Evolutionary conservation across 1,140 invertebrate genomes (phyloP), one percentile per base, ranked within the genome.

Genomic region (Daktulosphaira vitifoliae): DNA sequence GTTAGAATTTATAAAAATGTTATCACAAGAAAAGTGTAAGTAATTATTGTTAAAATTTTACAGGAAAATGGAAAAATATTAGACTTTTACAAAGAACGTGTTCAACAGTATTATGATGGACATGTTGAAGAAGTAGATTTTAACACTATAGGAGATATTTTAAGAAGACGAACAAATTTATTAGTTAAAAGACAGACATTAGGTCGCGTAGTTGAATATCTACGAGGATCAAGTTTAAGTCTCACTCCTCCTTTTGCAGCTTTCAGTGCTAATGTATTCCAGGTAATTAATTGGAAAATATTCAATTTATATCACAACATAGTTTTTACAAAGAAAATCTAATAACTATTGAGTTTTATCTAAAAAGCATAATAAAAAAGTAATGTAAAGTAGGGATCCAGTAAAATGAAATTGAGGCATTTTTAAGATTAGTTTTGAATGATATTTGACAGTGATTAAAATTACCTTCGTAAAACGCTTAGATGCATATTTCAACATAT

Each of bases 71-170:
- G 88, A 1, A 85, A 85, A 73, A 77, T 90, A 2, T 76, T 90
- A 68, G 85, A 86, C 7, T 90, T 90, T 74, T 92, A 89, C 71
- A 91, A 90, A 71, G 87, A 90, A 71, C 80, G 89, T 69, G 87
- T 84, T 0, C 85, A 87, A 68, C 86, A 89, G 67, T 89, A 91
- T 69, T 92, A 92, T 70, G 86, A 88, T 66, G 88, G 87, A 0
- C 82, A 88, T 65, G 88, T 90, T 0, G 86, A 89, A 70, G 88
- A 92, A 74, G 82, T 88, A 0, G 86, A 86, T 66, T 91, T 90
- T 71, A 85, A 85, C 66, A 80, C 84, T 2, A 85, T 90, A 26
- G 84, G 84, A 33, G 87, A 90, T 69, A 80, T 88, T 5, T 81
- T 89, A 1, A 76, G 87, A 22, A 77, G 87, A 65, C 78, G 86